Conservation (phyloP, 2,113 vertebrate genomes). For the Camelus dromedarius region DNA sequence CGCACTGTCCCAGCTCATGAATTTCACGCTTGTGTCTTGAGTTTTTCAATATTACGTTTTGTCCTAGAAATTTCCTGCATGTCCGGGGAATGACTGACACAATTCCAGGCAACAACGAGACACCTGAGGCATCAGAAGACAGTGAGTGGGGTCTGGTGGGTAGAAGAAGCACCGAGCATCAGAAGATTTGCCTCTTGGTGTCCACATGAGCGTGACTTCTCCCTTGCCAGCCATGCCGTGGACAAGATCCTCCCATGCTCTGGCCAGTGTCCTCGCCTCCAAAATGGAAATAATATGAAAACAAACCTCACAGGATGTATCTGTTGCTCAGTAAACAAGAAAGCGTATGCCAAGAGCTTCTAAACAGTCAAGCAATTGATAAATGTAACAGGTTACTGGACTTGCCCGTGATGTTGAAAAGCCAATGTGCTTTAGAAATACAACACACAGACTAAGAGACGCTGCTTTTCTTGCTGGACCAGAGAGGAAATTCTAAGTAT, state of each 20-base stretch:
- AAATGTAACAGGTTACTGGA: background rate
- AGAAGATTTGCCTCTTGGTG: background rate
- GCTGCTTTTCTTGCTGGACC: background rate
- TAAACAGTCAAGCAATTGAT: background rate
- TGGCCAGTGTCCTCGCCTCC: background rate
- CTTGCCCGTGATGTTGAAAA: background rate
- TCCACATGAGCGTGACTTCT: too few relatives aligned
- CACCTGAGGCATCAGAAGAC: background rate
- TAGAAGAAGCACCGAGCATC: background rate
- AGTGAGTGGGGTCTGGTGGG: background rate
- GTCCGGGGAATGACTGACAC: background rate
- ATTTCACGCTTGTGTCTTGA: background rate
- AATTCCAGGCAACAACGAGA: background rate
- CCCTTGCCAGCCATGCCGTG: rapidly evolving
- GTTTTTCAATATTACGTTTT: background rate
- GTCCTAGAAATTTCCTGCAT: background rate
- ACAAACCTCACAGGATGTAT: background rate
- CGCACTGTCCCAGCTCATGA: background rate
- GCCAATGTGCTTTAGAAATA: background rate
- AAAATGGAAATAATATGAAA: background rate
- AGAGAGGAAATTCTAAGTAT: background rate
- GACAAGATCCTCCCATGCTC: background rate
- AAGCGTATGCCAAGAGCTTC: background rate
- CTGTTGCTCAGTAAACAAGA: background rate
- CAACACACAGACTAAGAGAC: background rate